phyloP scores from a whole-genome alignment of 2,797 vertebrate genomes.

The Onychomys torridus region DNA sequence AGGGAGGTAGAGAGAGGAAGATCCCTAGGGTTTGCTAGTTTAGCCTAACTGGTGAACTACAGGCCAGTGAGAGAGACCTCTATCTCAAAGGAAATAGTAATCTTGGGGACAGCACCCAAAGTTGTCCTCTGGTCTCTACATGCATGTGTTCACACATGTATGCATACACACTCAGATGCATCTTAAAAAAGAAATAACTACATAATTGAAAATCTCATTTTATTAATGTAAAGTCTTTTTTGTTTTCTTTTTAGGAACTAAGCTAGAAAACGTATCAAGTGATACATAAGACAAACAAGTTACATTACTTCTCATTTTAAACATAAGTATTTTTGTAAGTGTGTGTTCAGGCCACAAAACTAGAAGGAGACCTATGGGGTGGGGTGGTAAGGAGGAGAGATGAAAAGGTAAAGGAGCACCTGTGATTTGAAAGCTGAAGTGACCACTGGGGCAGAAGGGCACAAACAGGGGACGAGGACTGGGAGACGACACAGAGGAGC shows the following conservation, averaged over 20 bases:
- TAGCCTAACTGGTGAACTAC: not conserved
- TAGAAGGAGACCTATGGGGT: not conserved
- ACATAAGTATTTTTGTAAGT: not conserved
- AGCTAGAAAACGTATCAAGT: constrained; percentile 13
- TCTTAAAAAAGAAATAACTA: constrained; percentile 13
- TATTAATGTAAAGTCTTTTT: constrained; percentile 9
- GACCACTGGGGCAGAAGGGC: no score
- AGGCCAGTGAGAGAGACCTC: not conserved
- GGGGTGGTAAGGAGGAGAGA: not conserved
- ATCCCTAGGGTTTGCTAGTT: not conserved
- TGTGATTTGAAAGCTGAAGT: not conserved
- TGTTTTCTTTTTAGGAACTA: constrained; percentile 24
- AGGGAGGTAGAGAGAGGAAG: not conserved
- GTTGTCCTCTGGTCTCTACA: not conserved
- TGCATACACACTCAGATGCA: not conserved
- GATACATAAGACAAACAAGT: not conserved
- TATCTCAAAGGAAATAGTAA: not conserved
- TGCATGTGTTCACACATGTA: not conserved
- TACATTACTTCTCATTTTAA: not conserved
- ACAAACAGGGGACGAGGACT: not conserved
- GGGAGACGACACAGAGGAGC: not conserved
- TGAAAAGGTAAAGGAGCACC: not conserved
- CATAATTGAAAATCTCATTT: constrained; percentile 38
- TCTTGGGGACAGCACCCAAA: not conserved
- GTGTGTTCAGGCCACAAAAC: not conserved